A percentile compares a stretch with the other conserved stretches of the same genome.
Evolutionary conservation across 2,797 vertebrate genomes (phyloP).

Genomic region (Protosalanx chinensis): DNA sequence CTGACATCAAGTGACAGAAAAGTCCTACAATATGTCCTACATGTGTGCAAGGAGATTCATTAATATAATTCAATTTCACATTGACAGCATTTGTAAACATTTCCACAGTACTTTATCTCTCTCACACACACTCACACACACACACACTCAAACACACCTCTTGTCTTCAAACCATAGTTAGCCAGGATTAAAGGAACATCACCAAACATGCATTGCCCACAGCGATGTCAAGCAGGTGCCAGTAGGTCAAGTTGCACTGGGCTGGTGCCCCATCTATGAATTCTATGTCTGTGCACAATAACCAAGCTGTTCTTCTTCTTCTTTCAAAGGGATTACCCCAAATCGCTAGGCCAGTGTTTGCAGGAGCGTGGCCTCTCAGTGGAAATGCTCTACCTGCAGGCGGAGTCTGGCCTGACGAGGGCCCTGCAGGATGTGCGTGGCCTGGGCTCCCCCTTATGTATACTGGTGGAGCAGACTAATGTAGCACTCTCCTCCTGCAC

Average conservation of each 20-base stretch:
- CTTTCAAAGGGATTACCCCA: slow-evolving; percentile 80
- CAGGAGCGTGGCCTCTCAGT: slow-evolving; percentile 77
- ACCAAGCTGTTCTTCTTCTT: slow-evolving; percentile 67
- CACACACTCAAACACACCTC: not conserved
- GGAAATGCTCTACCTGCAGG: slow-evolving; percentile 79
- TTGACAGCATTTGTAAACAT: too few relatives aligned
- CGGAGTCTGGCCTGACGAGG: slow-evolving; percentile 71
- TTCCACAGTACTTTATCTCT: too few relatives aligned
- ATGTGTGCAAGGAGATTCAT: too few relatives aligned
- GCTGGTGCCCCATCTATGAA: slow-evolving; percentile 2
- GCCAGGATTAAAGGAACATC: not conserved
- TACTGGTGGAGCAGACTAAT: slow-evolving; percentile 80
- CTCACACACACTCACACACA: not conserved
- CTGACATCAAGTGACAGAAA: too few relatives aligned
- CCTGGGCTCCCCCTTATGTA: slow-evolving; percentile 77
- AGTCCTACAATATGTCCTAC: too few relatives aligned
- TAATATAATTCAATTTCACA: too few relatives aligned
- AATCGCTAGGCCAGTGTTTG: slow-evolving; percentile 77
- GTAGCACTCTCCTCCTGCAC: slow-evolving; percentile 77
- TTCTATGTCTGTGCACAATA: slow-evolving; percentile 40
- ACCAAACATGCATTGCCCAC: too few relatives aligned
- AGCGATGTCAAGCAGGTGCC: too few relatives aligned
- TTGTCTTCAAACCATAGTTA: not conserved
- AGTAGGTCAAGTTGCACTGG: not conserved
- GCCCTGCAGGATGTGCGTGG: slow-evolving; percentile 80